Conservation (phyloP, 2,797 vertebrate species). For the Micrastur ruficollis region DNA sequence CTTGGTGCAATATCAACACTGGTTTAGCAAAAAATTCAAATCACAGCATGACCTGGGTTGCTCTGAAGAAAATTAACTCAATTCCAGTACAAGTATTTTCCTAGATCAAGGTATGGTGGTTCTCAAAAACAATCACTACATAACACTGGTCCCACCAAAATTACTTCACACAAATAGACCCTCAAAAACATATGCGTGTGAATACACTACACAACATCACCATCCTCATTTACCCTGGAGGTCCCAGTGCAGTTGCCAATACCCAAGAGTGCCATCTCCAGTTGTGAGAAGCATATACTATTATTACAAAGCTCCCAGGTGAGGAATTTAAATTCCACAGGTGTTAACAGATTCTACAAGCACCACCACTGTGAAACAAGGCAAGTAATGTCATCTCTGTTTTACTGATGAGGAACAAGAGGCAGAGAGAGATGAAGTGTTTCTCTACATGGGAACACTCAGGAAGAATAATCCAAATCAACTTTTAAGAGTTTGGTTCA, state of each 20-base stretch:
- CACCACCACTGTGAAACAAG: neutral
- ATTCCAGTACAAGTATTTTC: neutral
- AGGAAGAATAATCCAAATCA: neutral
- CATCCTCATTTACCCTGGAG: neutral
- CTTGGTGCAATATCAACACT: neutral
- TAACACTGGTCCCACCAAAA: neutral
- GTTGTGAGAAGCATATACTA: neutral
- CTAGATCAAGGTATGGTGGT: neutral
- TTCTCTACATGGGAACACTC: neutral
- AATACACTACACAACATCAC: neutral
- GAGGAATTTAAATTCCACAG: neutral
- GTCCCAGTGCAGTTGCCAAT: neutral
- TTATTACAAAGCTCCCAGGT: neutral
- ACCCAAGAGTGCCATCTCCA: neutral
- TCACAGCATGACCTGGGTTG: neutral
- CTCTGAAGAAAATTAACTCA: neutral
- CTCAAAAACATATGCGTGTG: accelerated
- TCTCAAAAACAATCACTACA: neutral
- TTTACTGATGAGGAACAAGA: neutral
- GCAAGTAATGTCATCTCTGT: neutral
- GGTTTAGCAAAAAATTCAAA: neutral
- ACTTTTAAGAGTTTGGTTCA: neutral
- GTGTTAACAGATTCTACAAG: neutral
- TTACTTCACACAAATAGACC: neutral
- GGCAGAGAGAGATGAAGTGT: neutral